These are phyloP conservation scores for Morinoia aosen DNA, from an alignment of 2,888 invertebrate genomes.

Conservation along the genomic window DNA sequence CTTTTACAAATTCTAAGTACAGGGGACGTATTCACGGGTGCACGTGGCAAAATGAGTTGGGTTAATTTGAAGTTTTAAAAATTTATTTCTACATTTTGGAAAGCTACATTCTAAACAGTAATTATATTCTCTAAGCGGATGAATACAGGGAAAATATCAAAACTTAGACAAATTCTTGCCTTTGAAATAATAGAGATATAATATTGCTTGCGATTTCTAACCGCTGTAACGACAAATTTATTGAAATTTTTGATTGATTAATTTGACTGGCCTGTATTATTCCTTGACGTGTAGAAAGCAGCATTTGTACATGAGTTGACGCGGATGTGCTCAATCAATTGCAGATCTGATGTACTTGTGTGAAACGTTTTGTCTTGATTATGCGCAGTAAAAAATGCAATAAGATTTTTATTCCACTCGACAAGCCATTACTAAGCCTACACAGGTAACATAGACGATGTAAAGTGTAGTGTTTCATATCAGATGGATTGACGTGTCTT, in stretches of 20 bases:
- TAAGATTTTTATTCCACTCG: background rate
- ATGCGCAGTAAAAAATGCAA: background rate
- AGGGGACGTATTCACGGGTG: background rate
- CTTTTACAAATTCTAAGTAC: background rate
- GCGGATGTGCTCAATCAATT: background rate
- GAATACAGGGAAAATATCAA: background rate
- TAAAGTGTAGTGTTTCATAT: background rate
- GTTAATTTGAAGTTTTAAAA: no score
- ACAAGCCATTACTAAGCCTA: background rate
- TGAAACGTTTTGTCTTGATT: background rate
- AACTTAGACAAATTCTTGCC: no score
- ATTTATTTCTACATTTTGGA: background rate
- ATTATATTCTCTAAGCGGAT: background rate
- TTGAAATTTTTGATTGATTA: background rate
- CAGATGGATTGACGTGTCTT: background rate
- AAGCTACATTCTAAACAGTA: background rate
- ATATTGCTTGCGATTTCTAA: no score
- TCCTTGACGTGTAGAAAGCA: background rate
- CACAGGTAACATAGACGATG: background rate
- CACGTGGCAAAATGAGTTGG: no score
- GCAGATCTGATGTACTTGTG: background rate
- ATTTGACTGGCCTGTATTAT: background rate
- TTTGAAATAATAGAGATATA: no score
- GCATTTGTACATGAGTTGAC: background rate
- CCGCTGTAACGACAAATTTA: no score